A percentile compares a stretch with the other conserved stretches of the same genome.
These are phyloP conservation scores for Lycocerus yunnanus DNA, from an alignment of 2,888 invertebrate species.

Conservation along the genomic window DNA sequence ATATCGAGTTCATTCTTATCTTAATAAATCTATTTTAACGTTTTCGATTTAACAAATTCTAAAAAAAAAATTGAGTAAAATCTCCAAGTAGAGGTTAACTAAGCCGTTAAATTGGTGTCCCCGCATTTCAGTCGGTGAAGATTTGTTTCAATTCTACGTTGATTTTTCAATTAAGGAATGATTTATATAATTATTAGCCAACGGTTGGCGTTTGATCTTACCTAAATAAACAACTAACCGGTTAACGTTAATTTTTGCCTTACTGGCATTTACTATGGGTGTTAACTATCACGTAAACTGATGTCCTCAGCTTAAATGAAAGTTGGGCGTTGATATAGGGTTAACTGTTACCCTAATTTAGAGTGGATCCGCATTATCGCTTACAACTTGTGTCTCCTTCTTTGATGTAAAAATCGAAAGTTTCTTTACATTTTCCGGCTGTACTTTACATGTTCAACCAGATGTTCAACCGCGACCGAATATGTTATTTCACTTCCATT, in stretches of 20 bases:
- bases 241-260: not conserved
- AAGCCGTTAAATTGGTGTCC: too few relatives aligned
- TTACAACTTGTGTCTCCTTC: not conserved
- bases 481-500: not conserved
- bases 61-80: too few relatives aligned
- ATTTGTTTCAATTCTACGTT: too few relatives aligned
- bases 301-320: not conserved
- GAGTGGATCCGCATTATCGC: not conserved
- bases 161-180: too few relatives aligned
- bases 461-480: not conserved
- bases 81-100: too few relatives aligned
- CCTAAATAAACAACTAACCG: not conserved
- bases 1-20: too few relatives aligned
- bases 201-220: too few relatives aligned
- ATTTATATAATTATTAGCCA: too few relatives aligned
- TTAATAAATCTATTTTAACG: too few relatives aligned
- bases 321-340: not conserved
- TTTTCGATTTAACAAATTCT: too few relatives aligned
- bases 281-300: not conserved
- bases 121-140: too few relatives aligned
- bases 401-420: not conserved
- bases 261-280: not conserved
- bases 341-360: not conserved
- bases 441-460: not conserved
- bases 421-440: not conserved